Base-by-base conservation (phyloP, 2,888 invertebrate genomes). In the Drosophila limbata region DNA sequence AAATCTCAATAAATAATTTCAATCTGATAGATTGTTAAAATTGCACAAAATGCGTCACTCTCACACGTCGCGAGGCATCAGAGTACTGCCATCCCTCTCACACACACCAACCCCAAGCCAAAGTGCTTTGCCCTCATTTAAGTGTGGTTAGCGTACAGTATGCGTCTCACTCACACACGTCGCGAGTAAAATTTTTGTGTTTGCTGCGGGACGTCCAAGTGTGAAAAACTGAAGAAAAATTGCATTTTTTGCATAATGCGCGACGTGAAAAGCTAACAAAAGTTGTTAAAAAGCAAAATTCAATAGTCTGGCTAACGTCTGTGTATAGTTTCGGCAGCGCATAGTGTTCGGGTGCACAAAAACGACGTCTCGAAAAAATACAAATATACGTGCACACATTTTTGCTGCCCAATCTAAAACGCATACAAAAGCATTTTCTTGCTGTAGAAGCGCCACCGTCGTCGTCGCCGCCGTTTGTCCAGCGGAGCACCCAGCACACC, bases 231-330 rank as follows among this genome's bases (percentile, higher is more conserved):
- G 66, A 71, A 72, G 80, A 89, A 89, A 89, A 90, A 86, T 89
- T 83, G 83, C 78, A 79, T 80, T 81, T 90, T 91, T 89, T 85
- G 81, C 90, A 91, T 90, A 85, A 90, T 91, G 91, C 80, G 80
- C 81, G 90, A 79, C 78, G 85, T 76, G 79, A 79, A 87, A 90
- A 90, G 88, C 84, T 87, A 84, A 79, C 80, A 83, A 88, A 91
- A 90, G 69, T 88, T 76, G 63, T 87, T 66, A 37, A 79, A 77
- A 80, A 74, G 42, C 60, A 57, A 77, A 85, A 81, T 87, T 80
- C 67, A 73, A 77, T 76, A 79, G 76, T 75, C 71, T 79, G 79
- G 78, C 69, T 59, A 78, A 62, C 66, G 77, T 77, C 77, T 90
- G 81, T 79, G 74, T 73, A 80, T 81, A 76, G 68, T 70, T 79